phyloP scores from a whole-genome alignment of 2,113 vertebrate genomes.

The Scartelaos histophorus region DNA sequence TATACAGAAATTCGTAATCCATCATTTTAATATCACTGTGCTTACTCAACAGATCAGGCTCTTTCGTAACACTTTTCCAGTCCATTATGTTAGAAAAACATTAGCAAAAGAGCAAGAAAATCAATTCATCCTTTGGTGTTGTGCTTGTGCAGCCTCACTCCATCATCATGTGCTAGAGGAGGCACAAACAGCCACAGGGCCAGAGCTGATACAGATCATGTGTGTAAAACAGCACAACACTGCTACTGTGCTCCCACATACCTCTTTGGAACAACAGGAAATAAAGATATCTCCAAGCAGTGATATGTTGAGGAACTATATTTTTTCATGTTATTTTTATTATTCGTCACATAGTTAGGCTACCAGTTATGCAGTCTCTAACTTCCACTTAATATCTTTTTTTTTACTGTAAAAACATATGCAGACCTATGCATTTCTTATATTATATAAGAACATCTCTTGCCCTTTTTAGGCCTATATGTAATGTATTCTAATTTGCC shows the following conservation, averaged over 20 bases:
- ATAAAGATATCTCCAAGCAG: conserved; percentile 8
- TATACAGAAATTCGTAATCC: not conserved
- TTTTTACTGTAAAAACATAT: no score
- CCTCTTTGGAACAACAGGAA: conserved; percentile 21
- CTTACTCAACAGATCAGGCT: not conserved
- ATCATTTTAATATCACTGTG: not conserved
- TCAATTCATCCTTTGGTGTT: conserved; percentile 14
- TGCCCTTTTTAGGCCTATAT: no score
- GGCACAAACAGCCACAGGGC: conserved; percentile 13
- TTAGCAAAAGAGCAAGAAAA: conserved; percentile 9
- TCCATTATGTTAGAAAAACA: conserved; percentile 15
- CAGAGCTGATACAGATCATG: conserved; percentile 31
- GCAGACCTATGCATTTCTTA: no score
- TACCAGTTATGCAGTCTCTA: not conserved
- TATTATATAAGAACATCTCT: no score
- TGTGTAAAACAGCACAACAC: conserved; percentile 24
- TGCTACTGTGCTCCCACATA: conserved; percentile 34
- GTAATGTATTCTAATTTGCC: no score
- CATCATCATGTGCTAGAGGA: conserved; percentile 34
- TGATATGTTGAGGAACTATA: not conserved
- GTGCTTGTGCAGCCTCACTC: conserved; percentile 20
- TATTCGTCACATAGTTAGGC: not conserved
- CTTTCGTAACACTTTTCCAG: conserved; percentile 7
- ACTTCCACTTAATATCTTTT: not conserved
- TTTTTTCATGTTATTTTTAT: not conserved